Conservation (phyloP, 2,113 vertebrate genomes). For the Ciconia stormi region DNA sequence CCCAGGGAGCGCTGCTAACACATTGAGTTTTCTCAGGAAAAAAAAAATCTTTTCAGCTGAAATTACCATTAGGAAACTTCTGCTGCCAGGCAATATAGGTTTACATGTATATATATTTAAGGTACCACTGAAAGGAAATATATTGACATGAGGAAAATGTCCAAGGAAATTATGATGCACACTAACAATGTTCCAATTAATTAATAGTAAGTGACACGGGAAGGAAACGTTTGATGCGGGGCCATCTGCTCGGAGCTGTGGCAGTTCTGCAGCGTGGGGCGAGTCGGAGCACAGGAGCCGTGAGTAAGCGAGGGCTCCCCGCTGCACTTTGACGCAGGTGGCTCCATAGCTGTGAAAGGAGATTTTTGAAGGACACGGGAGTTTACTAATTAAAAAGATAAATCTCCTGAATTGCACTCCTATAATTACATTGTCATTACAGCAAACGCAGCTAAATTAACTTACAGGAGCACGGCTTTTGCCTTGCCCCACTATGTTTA, state of each 20-base stretch:
- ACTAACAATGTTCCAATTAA: slow-evolving; percentile 37
- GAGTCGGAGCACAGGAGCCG: background rate
- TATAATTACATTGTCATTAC: slow-evolving; percentile 42
- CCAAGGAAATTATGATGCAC: background rate
- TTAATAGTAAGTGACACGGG: slow-evolving; percentile 40
- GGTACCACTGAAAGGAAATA: background rate
- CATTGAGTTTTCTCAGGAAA: background rate
- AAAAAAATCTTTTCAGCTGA: background rate
- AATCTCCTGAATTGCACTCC: slow-evolving; percentile 44
- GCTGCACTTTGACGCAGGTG: slow-evolving; percentile 60
- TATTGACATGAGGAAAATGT: background rate
- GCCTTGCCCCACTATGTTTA: slow-evolving; percentile 4
- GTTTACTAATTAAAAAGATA: slow-evolving; percentile 64
- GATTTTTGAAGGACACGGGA: slow-evolving; percentile 54
- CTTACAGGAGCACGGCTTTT: slow-evolving; percentile 19
- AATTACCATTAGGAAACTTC: background rate
- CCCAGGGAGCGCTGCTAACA: background rate
- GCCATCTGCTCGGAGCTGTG: slow-evolving; percentile 57
- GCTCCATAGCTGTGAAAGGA: slow-evolving; percentile 9
- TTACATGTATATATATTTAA: background rate
- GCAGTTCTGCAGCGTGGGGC: background rate
- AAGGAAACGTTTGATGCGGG: background rate
- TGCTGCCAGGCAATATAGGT: background rate
- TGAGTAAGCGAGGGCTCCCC: slow-evolving; percentile 11
- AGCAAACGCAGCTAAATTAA: slow-evolving; percentile 1